A percentile compares a stretch with the other conserved stretches of the same genome.
phyloP scores from a whole-genome alignment of 2,113 vertebrate genomes.

The Turnix velox region DNA sequence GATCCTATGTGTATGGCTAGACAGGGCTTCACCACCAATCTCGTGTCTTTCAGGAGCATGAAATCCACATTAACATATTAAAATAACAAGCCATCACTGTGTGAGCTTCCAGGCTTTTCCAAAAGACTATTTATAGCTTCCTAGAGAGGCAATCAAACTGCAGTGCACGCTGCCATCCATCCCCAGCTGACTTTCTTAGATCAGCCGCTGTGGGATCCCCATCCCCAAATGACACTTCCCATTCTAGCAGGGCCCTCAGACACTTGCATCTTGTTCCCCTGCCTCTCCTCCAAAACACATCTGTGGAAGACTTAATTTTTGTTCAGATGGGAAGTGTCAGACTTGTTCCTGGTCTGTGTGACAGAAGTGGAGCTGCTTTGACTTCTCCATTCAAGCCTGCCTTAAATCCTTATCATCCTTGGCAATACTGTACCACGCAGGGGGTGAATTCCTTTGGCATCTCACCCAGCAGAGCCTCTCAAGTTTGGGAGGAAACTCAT shows the following conservation, averaged over 20 bases:
- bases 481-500: background rate
- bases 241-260: background rate
- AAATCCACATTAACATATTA: slow-evolving; percentile 29
- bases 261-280: background rate
- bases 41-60: background rate
- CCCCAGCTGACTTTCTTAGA: background rate
- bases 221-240: background rate
- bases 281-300: background rate
- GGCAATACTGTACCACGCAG: background rate
- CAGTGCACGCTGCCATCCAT: background rate
- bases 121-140: slow-evolving; percentile 18
- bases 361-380: background rate
- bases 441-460: background rate
- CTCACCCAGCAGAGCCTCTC: background rate
- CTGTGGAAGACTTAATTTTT: background rate
- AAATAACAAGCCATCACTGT: background rate
- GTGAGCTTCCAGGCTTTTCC: slow-evolving; percentile 14
- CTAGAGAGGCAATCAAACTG: background rate
- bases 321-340: background rate
- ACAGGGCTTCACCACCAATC: slow-evolving; percentile 26
- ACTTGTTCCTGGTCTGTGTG: background rate
- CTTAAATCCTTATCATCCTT: background rate
- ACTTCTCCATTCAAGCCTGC: background rate
- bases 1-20: slow-evolving; percentile 1
- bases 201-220: background rate